These are phyloP conservation scores for Mus pahari DNA, from an alignment of 2,113 vertebrate species.

Conservation along the genomic window DNA sequence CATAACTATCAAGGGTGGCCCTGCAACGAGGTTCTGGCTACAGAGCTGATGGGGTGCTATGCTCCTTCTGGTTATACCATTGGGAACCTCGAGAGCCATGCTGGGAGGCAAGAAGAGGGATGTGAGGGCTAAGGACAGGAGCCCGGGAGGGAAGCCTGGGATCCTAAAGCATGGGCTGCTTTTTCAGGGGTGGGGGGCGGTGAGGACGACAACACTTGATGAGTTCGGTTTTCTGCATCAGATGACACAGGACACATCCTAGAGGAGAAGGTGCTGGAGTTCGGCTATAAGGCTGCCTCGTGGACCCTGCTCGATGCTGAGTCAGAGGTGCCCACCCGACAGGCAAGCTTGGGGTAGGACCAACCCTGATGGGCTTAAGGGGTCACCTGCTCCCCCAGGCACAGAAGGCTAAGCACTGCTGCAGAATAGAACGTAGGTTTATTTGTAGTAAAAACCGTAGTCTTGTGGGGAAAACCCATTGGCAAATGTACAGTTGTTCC, in stretches of 20 bases:
- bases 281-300: rapidly evolving
- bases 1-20: not conserved
- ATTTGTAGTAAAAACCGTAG: slow-evolving; percentile 89
- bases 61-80: not conserved
- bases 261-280: rapidly evolving
- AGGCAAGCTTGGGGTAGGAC: not conserved
- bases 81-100: not conserved
- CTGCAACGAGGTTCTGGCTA: not conserved
- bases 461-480: slow-evolving; percentile 85
- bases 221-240: not conserved
- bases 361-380: not conserved
- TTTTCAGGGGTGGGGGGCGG: too few relatives aligned
- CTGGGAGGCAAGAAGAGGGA: not conserved
- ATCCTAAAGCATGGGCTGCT: not conserved
- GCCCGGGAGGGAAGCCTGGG: too few relatives aligned
- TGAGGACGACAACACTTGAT: rapidly evolving
- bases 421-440: slow-evolving; percentile 87
- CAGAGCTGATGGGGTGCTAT: not conserved
- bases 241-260: not conserved
- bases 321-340: not conserved
- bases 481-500: slow-evolving; percentile 88
- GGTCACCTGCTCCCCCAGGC: not conserved
- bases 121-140: rapidly evolving
- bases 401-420: not conserved
- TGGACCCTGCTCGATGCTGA: not conserved